Conservation (phyloP, 2,888 invertebrate species). For the Sericinus montela region DNA sequence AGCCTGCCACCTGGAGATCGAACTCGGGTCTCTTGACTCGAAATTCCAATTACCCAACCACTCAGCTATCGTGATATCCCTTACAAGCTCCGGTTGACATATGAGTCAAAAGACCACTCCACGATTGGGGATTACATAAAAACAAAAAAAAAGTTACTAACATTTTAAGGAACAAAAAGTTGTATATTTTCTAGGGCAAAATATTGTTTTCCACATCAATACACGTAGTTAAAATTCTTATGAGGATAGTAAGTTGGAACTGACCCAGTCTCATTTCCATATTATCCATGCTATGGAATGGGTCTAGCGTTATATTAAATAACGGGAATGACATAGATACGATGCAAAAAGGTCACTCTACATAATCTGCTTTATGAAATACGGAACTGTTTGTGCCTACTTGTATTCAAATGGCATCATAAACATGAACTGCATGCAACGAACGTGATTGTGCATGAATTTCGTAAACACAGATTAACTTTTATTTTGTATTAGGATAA, state of each 20-base stretch:
- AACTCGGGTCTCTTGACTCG: no score
- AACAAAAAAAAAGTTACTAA: no score
- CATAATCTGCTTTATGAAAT: constrained; percentile 15
- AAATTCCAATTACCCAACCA: no score
- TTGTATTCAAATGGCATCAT: constrained; percentile 19
- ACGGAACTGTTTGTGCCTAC: constrained; percentile 16
- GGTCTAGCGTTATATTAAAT: constrained; percentile 28
- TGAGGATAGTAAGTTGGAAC: constrained; percentile 31
- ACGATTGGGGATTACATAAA: no score
- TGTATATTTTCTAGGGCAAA: constrained; percentile 26
- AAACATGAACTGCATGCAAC: constrained; percentile 20
- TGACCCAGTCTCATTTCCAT: constrained; percentile 38
- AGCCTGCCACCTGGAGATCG: no score
- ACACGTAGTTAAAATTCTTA: constrained; percentile 35
- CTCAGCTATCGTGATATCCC: no score
- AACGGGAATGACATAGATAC: constrained; percentile 22
- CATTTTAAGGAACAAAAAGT: no score
- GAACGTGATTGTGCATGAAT: constrained; percentile 38
- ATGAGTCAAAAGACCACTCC: no score
- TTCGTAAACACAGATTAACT: constrained; percentile 23
- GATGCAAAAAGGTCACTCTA: constrained; percentile 22
- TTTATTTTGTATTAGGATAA: constrained; percentile 14
- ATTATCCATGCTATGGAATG: constrained; percentile 34
- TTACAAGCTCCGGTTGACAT: no score
- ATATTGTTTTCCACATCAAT: constrained; percentile 37